Evolutionary conservation across 2,888 invertebrate genomes (phyloP).

Genomic region (Caenorhabditis becei): DNA sequence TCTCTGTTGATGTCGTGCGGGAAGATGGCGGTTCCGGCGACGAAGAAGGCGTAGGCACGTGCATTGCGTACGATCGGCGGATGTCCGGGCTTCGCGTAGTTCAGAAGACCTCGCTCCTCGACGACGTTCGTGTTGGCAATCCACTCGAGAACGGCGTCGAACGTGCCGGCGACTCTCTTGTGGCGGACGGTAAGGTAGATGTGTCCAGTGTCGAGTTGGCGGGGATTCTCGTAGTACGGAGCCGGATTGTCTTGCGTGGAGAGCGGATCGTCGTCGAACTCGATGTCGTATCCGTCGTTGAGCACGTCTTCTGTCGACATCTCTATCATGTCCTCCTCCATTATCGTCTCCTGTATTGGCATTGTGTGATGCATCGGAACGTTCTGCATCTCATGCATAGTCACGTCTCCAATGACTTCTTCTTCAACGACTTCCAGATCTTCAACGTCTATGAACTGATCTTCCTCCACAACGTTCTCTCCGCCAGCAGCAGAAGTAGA

Average conservation of each 20-base stretch:
- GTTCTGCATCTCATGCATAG: constrained; percentile 35
- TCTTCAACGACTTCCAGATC: constrained; percentile 62
- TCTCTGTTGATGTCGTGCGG: constrained; percentile 72
- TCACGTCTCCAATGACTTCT: constrained; percentile 50
- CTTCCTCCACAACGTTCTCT: constrained; percentile 24
- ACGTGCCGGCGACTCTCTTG: constrained; percentile 60
- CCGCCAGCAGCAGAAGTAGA: constrained; percentile 12
- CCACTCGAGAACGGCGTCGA: constrained; percentile 66
- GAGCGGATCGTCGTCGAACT: constrained; percentile 68
- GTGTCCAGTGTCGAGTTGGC: constrained; percentile 65
- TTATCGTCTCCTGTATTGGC: not conserved
- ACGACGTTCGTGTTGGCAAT: constrained; percentile 69
- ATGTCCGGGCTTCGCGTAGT: constrained; percentile 64
- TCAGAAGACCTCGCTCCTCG: constrained; percentile 67
- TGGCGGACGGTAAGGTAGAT: constrained; percentile 69
- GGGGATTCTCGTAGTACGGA: constrained; percentile 64
- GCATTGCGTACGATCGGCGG: constrained; percentile 69
- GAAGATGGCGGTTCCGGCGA: constrained; percentile 66
- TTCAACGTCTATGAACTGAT: constrained; percentile 61
- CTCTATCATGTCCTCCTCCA: constrained; percentile 28
- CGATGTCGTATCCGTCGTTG: constrained; percentile 65
- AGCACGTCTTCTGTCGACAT: constrained; percentile 60
- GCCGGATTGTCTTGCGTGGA: constrained; percentile 61
- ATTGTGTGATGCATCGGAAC: constrained; percentile 9
- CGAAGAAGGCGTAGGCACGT: constrained; percentile 71